phyloP scores from a whole-genome alignment of 2,888 invertebrate species.

The Cinara cedri region DNA sequence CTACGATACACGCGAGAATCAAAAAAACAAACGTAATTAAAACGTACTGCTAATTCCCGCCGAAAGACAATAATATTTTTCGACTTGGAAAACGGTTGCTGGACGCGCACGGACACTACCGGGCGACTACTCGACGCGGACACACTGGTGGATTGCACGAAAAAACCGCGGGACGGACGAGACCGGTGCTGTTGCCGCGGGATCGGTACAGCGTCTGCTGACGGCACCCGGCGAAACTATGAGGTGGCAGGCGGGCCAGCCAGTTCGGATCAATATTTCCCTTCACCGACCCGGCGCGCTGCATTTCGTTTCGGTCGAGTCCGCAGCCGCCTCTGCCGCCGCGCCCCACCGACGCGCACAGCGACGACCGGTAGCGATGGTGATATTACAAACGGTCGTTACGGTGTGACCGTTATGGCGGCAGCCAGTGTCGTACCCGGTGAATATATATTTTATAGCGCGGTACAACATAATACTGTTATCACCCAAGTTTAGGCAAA shows the following conservation, averaged over 20 bases:
- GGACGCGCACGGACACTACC: slow-evolving; percentile 3
- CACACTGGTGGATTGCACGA: not conserved
- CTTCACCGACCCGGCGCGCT: slow-evolving; percentile 39
- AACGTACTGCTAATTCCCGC: slow-evolving; percentile 20
- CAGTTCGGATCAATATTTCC: slow-evolving; percentile 53
- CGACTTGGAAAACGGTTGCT: not conserved
- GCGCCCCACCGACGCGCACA: not conserved
- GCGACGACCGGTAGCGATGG: not conserved
- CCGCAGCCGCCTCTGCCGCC: not conserved
- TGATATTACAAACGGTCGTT: not conserved
- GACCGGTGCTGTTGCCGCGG: slow-evolving; percentile 42
- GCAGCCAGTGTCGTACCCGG: not conserved
- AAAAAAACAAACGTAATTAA: not conserved
- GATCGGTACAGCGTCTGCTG: slow-evolving; percentile 52
- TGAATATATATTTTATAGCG: no score
- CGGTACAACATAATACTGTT: no score
- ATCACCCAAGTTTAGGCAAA: no score
- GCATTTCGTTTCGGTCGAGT: not conserved
- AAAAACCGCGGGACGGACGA: not conserved
- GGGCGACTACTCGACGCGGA: slow-evolving; percentile 9
- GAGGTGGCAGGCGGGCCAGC: slow-evolving; percentile 46
- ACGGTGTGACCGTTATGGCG: slow-evolving; percentile 19
- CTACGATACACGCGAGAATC: no score
- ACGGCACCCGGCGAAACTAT: slow-evolving; percentile 38
- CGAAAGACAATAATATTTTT: slow-evolving; percentile 17